Evolutionary conservation across 2,888 invertebrate genomes (phyloP), one percentile per base, ranked within the genome.

Genomic region (Trichogramma dendrolimi): DNA sequence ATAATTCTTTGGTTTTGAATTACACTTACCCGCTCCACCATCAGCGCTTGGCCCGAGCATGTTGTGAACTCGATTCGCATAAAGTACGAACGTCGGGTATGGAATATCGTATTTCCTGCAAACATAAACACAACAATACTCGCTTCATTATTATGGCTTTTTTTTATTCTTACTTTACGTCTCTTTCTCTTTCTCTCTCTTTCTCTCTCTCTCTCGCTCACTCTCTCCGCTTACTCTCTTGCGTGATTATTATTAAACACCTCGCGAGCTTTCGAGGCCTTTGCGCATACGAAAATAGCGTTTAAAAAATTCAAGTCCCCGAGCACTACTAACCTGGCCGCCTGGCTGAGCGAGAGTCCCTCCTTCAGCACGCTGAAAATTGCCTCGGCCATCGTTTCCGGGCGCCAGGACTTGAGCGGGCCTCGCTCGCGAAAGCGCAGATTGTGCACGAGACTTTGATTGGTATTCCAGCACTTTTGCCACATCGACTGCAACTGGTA

Each of bases 401-500:
- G 94, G 57, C 94, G 84, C 94, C 94, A 94, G 60, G 94, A 94
- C 80, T 94, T 94, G 64, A 94, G 83, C 0, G 94, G 94, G 4
- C 94, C 94, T 62, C 94, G 87, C 81, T 94, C 94, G 54, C 94
- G 88, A 84, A 94, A 94, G 71, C 94, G 87, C 75, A 94, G 82
- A 79, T 94, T 92, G 82, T 94, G 94, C 71, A 94, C 92, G 74
- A 94, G 84, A 74, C 90, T 91, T 81, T 94, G 94, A 80, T 92
- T 93, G 70, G 92, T 93, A 81, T 91, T 94, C 94, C 94, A 94
- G 81, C 94, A 94, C 80, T 94, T 94, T 81, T 94, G 94, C 94
- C 94, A 94, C 89, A 94, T 92, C 62, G 92, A 92, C 81, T 94
- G 94, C 79, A 94, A 83, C 81, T 94, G 94, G 81, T 94, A 94